phyloP scores from a whole-genome alignment of 2,888 invertebrate genomes.

The Brassicogethes aeneus region DNA sequence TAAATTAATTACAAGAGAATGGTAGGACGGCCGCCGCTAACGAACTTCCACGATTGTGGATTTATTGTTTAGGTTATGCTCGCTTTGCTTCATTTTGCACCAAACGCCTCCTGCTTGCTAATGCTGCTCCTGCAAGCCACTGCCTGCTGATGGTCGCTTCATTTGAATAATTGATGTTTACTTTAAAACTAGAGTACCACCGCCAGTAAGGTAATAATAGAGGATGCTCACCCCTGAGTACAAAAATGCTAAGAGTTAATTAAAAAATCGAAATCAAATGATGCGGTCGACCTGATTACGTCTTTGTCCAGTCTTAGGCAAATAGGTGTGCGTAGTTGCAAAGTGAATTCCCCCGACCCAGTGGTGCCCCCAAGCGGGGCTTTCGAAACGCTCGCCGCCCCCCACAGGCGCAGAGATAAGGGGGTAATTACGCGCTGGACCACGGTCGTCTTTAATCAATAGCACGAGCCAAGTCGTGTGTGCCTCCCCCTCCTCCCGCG shows the following conservation, averaged over 20 bases:
- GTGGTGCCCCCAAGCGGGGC: not conserved
- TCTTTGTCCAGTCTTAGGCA: not conserved
- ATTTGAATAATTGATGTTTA: not conserved
- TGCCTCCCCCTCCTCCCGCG: conserved; percentile 21
- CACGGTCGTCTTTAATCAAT: conserved; percentile 43
- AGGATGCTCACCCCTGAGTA: no score
- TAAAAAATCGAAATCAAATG: not conserved
- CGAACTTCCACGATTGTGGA: conserved; percentile 40
- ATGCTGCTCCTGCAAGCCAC: no score
- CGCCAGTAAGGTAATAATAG: no score
- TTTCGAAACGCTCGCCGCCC: conserved; percentile 8
- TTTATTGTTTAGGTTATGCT: conserved; percentile 30
- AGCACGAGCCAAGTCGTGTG: conserved; percentile 36
- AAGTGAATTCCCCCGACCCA: not conserved
- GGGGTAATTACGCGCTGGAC: conserved; percentile 42
- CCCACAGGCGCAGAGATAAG: conserved; percentile 34
- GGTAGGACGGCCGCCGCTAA: conserved; percentile 39
- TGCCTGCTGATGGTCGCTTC: not conserved
- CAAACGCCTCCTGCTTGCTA: not conserved
- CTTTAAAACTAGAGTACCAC: no score
- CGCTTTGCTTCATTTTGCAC: conserved; percentile 15
- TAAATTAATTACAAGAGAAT: conserved; percentile 40
- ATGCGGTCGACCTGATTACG: not conserved
- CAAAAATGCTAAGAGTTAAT: no score
- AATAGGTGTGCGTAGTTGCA: not conserved